Base-by-base conservation (phyloP, 2,113 vertebrate species). In the Rattus rattus region DNA sequence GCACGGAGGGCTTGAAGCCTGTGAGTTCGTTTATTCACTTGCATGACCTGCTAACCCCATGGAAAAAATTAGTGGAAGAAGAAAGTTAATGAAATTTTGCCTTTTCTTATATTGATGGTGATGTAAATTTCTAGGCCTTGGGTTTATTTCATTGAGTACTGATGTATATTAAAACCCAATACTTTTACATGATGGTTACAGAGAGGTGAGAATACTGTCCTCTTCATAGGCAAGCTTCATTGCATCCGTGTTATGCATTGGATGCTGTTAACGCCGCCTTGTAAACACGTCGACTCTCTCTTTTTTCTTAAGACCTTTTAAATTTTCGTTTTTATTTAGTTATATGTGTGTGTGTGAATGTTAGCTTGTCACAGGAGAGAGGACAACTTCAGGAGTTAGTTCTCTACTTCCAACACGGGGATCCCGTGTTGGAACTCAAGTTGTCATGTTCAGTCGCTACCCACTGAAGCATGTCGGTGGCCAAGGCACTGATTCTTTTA, bases 1-100 rank as follows among this genome's bases (percentile, higher is more conserved):
- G 99, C 5, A 92, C 98, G 0, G 97, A 98, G 8, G 99, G 99
- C 96, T 94, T 99, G 26, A 98, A 96, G 65, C 99, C 98, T 33
- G 99, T 99, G 98, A 98, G 98, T 98, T 54, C 54, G 88, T 47
- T 69, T 59, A 47, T 85, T 88, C 52, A 0, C 36, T n/a, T 84
- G 4, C 22, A 1, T 56, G n/a, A 90, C 39, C 28, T 90, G 54
- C 63, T 87, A 91, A 30, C 81, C 12, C 92, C 70, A 63, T 54
- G n/a, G 28, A 17, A 39, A 17, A 47, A 79, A 92, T 28, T 47
- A 73, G 69, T 70, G 36, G 39, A 63, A 77, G 80, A 70, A 79
- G 85, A 94, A 97, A 79, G 79, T 56, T 79, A 77, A 90, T 73
- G 77, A 80, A 92, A 56, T 16, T 92, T 63, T 92, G 12, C 1